These are phyloP conservation scores for Drosophila bipectinata DNA, from an alignment of 1,140 invertebrate genomes.

Conservation along the genomic window DNA sequence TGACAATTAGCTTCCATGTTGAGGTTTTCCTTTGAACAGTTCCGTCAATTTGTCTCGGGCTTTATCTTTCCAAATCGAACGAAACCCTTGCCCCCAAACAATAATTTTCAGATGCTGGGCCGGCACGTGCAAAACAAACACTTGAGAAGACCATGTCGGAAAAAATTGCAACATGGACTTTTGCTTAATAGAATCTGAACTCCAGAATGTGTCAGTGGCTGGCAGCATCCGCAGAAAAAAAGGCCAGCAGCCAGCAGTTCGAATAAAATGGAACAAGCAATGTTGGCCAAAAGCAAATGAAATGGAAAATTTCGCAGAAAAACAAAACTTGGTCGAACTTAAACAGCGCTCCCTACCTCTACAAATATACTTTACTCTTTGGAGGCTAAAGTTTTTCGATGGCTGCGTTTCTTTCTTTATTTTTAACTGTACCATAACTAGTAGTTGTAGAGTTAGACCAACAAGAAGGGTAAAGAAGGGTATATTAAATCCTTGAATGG, in stretches of 20 bases:
- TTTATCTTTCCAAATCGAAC: background rate
- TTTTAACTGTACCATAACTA: too few relatives aligned
- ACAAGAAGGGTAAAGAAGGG: too few relatives aligned
- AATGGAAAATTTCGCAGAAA: conserved; percentile 35
- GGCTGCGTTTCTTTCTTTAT: too few relatives aligned
- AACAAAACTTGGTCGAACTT: background rate
- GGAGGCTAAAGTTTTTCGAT: conserved; percentile 20
- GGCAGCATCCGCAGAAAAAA: conserved; percentile 3
- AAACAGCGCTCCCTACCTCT: too few relatives aligned
- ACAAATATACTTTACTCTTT: background rate
- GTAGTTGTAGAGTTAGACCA: too few relatives aligned
- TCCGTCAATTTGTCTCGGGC: conserved; percentile 1
- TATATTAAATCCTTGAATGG: too few relatives aligned
- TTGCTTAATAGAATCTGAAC: conserved; percentile 42
- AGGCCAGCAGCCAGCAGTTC: background rate
- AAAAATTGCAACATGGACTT: conserved; percentile 48
- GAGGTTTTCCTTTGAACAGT: conserved; percentile 3
- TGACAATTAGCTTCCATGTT: background rate
- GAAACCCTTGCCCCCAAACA: background rate
- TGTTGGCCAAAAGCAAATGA: conserved; percentile 35
- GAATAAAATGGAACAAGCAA: conserved; percentile 14
- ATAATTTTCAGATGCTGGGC: conserved; percentile 6
- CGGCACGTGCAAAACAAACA: conserved; percentile 27
- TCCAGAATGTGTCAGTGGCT: conserved; percentile 37
- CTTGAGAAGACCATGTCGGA: conserved; percentile 33